Percentiles rank a stretch among this genome's conserved stretches.
These are phyloP conservation scores for Fabriciana adippe DNA, from an alignment of 2,888 invertebrate species.

Conservation along the genomic window DNA sequence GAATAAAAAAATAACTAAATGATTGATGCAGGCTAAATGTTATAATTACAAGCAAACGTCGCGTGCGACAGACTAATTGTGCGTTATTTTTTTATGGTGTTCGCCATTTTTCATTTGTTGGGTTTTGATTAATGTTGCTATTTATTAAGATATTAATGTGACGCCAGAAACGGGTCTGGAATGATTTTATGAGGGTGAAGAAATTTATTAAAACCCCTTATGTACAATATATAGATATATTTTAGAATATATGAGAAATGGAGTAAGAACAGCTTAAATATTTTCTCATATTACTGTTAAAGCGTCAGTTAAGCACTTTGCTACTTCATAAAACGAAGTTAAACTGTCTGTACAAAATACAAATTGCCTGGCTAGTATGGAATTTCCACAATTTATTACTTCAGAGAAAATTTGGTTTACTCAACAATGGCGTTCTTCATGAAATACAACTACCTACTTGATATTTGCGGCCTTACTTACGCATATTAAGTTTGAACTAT, in stretches of 20 bases:
- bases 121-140: constrained; percentile 67
- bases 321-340: constrained; percentile 35
- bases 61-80: constrained; percentile 55
- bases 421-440: too few species aligned
- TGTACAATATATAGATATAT: neutral
- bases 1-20: constrained; percentile 45
- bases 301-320: neutral
- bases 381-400: constrained; percentile 57
- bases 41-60: constrained; percentile 62
- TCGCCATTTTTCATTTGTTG: constrained; percentile 67
- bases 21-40: constrained; percentile 70
- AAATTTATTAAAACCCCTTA: neutral
- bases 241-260: too few species aligned
- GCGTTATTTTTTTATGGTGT: constrained; percentile 61
- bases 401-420: neutral
- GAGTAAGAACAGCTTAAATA: neutral
- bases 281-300: constrained; percentile 2
- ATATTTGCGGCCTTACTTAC: neutral
- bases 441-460: neutral
- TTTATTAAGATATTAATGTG: constrained; percentile 62
- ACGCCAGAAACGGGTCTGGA: constrained; percentile 1
- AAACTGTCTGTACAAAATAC: constrained; percentile 49
- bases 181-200: constrained; percentile 3
- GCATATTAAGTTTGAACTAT: too few species aligned
- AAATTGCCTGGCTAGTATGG: constrained; percentile 58